Percentiles rank a stretch among this genome's conserved stretches.
Conservation (phyloP, 2,797 vertebrate species). For the Pangasius larnaudii region DNA sequence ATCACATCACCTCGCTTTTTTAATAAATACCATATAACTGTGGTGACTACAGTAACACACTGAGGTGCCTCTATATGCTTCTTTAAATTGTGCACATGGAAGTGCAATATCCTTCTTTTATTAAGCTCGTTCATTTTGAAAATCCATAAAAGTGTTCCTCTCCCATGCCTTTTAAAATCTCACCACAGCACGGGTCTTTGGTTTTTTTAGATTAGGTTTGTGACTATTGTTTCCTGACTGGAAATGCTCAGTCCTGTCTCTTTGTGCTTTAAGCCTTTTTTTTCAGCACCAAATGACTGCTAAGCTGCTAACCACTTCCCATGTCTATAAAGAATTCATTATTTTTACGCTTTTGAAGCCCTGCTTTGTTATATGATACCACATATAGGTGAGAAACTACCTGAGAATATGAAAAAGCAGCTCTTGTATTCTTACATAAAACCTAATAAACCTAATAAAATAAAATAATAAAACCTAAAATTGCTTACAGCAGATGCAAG, state of each 20-base stretch:
- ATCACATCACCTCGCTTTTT: neutral
- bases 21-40: neutral
- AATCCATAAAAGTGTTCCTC: neutral
- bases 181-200: neutral
- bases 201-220: neutral
- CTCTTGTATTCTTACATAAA: neutral
- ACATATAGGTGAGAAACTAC: slow-evolving; percentile 4
- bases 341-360: neutral
- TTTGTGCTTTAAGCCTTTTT: slow-evolving; percentile 6
- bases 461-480: neutral
- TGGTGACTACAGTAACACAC: neutral
- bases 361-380: neutral
- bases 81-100: neutral
- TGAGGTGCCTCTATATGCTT: neutral
- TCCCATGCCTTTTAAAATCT: slow-evolving; percentile 13
- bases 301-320: slow-evolving; percentile 3
- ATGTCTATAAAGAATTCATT: slow-evolving; percentile 3
- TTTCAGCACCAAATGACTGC: slow-evolving; percentile 9
- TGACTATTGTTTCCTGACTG: neutral
- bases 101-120: neutral
- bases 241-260: neutral
- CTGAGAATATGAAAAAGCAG: neutral
- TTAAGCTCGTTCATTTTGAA: slow-evolving; percentile 12
- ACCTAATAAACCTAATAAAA: too few species aligned
- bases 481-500: neutral